Evolutionary conservation across 2,888 invertebrate species (phyloP).

Genomic region (Trissoscelio sp.): DNA sequence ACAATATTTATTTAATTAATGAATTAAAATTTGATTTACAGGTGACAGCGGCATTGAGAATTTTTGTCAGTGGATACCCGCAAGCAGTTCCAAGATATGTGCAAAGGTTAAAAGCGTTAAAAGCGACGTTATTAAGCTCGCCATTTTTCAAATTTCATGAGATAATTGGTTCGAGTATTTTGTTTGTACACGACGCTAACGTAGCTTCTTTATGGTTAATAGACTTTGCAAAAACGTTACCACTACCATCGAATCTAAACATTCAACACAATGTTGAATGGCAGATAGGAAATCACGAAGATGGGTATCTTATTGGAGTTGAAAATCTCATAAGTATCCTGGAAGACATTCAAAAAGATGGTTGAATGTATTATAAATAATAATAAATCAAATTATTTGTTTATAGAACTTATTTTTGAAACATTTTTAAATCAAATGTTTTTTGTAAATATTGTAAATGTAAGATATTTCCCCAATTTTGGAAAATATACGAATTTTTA

Average conservation of each 20-base stretch:
- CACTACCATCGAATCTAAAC: slow-evolving; percentile 89
- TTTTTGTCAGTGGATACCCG: slow-evolving; percentile 92
- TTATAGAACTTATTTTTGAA: too few species aligned
- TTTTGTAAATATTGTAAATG: too few species aligned
- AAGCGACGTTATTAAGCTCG: slow-evolving; percentile 92
- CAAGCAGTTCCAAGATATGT: slow-evolving; percentile 92
- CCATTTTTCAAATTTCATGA: slow-evolving; percentile 96
- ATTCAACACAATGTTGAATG: slow-evolving; percentile 93
- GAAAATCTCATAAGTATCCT: slow-evolving; percentile 95
- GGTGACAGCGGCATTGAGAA: slow-evolving; percentile 90
- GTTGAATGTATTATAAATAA: too few species aligned
- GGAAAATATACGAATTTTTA: too few species aligned
- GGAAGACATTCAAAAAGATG: slow-evolving; percentile 85
- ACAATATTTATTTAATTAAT: too few species aligned
- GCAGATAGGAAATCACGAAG: slow-evolving; percentile 98
- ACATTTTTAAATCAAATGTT: too few species aligned
- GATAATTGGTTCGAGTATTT: slow-evolving; percentile 96
- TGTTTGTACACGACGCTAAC: slow-evolving; percentile 96
- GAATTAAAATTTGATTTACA: too few species aligned
- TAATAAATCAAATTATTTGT: too few species aligned
- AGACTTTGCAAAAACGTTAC: slow-evolving; percentile 97
- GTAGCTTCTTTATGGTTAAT: slow-evolving; percentile 98
- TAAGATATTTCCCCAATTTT: too few species aligned
- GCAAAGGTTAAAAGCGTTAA: slow-evolving; percentile 92
- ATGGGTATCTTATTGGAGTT: slow-evolving; percentile 96